Base-by-base conservation (phyloP, 2,888 invertebrate species). In the Xanthia togata region DNA sequence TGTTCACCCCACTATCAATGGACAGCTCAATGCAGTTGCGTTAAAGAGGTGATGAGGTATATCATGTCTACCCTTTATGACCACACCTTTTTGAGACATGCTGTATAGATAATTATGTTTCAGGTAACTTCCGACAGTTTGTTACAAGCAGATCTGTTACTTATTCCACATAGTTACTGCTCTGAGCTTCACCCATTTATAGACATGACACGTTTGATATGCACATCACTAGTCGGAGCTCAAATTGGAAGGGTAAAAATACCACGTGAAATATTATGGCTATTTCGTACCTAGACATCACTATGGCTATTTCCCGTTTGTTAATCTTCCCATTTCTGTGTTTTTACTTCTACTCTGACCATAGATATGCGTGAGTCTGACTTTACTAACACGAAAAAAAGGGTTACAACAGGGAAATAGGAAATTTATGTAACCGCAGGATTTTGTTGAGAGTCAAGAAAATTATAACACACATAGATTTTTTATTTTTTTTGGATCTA, bases 211-310 rank as follows among this genome's bases (percentile, higher is more conserved):
- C 8, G 1, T 6, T 23, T 5, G 6, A 76, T 83, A 64, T 82
- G 82, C 35, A 79, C 82, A 23, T 76, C 78, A 20, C 14, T 72
- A 23, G 20, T 53, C 0, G 60, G 53, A 31, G 3, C 50, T 12
- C 76, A 83, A 35, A 73, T 83, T 47, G 79, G 79, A 23, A n/a
- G 3, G 76, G 82, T 83, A 73, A 70, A 14, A 35, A 57, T 35
- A 8, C 14, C 23, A 44, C 11, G 11, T 50, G 9, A 38, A 35
- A 23, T 53, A 2, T 67, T 50, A 23, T 23, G 41, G 20, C 31
- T 67, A 50, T 12, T 62, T 62, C 35, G 14, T 2, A 41, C 26
- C 26, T 38, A n/a, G 8, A 44, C 20, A 69, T 47, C 11, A 26
- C 50, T 20, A 62, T 26, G 4, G n/a, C 41, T 38, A 14, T 8